Evolutionary conservation across 2,113 vertebrate species (phyloP), one percentile per base, ranked within the genome.

Genomic region (Miniopterus natalensis): DNA sequence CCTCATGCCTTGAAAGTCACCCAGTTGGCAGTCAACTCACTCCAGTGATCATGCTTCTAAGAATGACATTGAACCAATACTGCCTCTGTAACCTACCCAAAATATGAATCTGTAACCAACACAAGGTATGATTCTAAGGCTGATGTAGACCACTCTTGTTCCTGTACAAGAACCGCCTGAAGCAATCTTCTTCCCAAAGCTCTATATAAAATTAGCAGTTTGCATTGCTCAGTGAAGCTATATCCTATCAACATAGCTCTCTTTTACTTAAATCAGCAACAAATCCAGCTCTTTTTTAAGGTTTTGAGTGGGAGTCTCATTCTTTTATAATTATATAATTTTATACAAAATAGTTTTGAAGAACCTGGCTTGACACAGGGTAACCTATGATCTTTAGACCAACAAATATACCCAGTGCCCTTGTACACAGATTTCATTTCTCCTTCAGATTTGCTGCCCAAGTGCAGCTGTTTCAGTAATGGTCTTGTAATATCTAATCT

Each of bases 1-100:
- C 70, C 29, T 63, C n/a, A 40, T 40, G 8, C 66, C 40, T 90
- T 81, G 93, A 90, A 86, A 96, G 17, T 55, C 80, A 77, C 29
- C 80, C 86, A 80, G 25, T 10, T 90, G 90, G n/a, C 59, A 86
- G 57, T 21, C 29, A 40, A 45, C 23, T 47, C 27, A 75, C 29
- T n/a, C 17, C 6, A 5, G 49, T 23, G 68, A 70, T 42, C 53
- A 8, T 59, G 47, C 25, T 59, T 92, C 57, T 68, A 11, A 63
- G 61, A 53, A 11, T 55, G 59, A 81, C 51, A 53, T 7, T 27
- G 29, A 63, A 47, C n/a, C 40, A 6, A 10, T 31, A 13, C 57
- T 63, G 36, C 29, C 63, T 90, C 15, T 75, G 81, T 68, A 78
- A 75, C 31, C 40, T 88, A 78, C 25, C 47, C 40, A 66, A 70